These are phyloP conservation scores for Drosophila bocki DNA, from an alignment of 1,140 invertebrate species.

Conservation along the genomic window DNA sequence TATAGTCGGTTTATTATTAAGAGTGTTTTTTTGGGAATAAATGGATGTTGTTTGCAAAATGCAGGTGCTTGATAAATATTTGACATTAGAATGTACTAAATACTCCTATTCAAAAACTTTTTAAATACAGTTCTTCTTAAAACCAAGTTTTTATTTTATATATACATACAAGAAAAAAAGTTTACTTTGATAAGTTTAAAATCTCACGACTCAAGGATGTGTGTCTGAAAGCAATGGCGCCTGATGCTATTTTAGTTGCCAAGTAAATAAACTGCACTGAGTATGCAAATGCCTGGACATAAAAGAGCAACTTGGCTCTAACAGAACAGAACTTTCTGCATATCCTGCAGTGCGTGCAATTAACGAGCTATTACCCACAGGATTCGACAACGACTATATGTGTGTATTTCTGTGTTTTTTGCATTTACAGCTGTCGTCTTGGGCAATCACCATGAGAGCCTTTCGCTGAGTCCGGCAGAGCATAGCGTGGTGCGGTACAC, in stretches of 20 bases:
- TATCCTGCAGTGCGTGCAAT: constrained; percentile 53
- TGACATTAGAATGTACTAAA: too few species aligned
- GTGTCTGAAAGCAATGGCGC: constrained; percentile 1
- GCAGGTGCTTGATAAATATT: too few species aligned
- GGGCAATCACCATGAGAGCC: constrained; percentile 70
- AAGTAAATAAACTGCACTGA: constrained; percentile 24
- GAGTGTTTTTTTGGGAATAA: too few species aligned
- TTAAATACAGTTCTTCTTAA: too few species aligned
- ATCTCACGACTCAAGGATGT: neutral
- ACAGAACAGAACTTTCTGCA: constrained; percentile 19
- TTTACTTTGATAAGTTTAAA: neutral
- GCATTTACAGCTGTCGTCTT: constrained; percentile 54
- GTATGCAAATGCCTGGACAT: constrained; percentile 49
- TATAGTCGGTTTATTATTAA: neutral
- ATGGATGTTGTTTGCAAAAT: too few species aligned
- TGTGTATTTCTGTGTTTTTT: constrained; percentile 13
- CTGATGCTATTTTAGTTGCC: constrained; percentile 22
- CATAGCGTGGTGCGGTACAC: constrained; percentile 83
- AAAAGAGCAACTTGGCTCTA: constrained; percentile 24
- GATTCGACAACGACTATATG: neutral
- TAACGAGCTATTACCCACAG: constrained; percentile 52
- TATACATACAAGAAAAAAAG: neutral
- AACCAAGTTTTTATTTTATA: neutral
- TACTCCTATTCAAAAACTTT: too few species aligned
- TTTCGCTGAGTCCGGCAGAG: constrained; percentile 72